These are phyloP conservation scores for Nomada goodeniana DNA, from an alignment of 2,888 invertebrate species.

Conservation along the genomic window DNA sequence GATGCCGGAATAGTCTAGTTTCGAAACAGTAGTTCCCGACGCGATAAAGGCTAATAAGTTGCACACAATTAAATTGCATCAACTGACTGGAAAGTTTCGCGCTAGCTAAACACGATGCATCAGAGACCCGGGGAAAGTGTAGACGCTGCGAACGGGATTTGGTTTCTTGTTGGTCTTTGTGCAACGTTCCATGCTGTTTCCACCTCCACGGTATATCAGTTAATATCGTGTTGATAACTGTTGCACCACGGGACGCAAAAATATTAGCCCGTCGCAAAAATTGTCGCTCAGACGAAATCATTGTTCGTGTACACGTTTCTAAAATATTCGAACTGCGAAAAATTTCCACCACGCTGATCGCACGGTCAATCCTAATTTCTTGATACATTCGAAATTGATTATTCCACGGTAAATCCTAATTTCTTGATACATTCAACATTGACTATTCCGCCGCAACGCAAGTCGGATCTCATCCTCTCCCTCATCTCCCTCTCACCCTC, in stretches of 20 bases:
- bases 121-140: background rate
- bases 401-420: too few species aligned
- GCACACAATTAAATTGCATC: background rate
- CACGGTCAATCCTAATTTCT: too few species aligned
- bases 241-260: background rate
- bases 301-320: too few species aligned
- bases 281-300: background rate
- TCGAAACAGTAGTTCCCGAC: background rate
- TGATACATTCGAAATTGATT: too few species aligned
- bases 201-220: background rate
- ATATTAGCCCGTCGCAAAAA: background rate
- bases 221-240: slow-evolving; percentile 1
- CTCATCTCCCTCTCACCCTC: too few species aligned
- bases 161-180: slow-evolving; percentile 10
- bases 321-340: too few species aligned
- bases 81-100: slow-evolving; percentile 20
- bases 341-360: too few species aligned
- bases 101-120: background rate
- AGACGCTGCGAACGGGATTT: background rate
- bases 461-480: too few species aligned
- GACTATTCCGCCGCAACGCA: too few species aligned
- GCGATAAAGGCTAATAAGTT: background rate
- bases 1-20: background rate
- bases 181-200: slow-evolving; percentile 11
- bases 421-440: too few species aligned